Conservation (phyloP, 2,888 invertebrate species). For the Erynnis tages region DNA sequence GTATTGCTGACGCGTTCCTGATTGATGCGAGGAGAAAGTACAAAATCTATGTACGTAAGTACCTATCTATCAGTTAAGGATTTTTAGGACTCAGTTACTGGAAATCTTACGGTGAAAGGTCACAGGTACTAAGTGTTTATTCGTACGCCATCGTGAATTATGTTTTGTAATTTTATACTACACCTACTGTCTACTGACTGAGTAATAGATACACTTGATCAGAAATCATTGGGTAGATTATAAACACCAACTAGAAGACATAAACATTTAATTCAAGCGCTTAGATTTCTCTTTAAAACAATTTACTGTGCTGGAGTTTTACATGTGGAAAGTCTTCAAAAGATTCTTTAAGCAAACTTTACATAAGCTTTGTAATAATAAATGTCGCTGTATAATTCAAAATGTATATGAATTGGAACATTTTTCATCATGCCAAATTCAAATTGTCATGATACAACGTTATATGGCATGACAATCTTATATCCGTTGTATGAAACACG, state of each 20-base stretch:
- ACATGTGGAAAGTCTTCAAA: too few species aligned
- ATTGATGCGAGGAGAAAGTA: constrained; percentile 31
- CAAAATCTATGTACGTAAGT: not conserved
- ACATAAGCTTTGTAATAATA: not conserved
- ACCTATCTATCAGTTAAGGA: not conserved
- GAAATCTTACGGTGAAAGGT: not conserved
- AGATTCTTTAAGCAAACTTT: not conserved
- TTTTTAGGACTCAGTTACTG: constrained; percentile 5
- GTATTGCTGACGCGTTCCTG: constrained; percentile 28
- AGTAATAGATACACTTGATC: too few species aligned
- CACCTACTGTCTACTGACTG: too few species aligned
- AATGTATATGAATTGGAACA: constrained; percentile 10
- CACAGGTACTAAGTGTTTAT: not conserved
- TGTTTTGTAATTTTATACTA: too few species aligned
- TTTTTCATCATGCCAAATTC: constrained; percentile 30
- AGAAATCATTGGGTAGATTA: too few species aligned
- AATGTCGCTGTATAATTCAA: not conserved
- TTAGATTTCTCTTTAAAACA: too few species aligned
- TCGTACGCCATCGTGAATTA: not conserved
- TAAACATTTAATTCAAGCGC: too few species aligned
- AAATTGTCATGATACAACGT: constrained; percentile 35
- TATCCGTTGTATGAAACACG: constrained; percentile 35
- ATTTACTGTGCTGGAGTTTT: too few species aligned
- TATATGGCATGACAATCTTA: constrained; percentile 36
- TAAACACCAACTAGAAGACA: too few species aligned